These are phyloP conservation scores for Argyresthia goedartella DNA, from an alignment of 2,888 invertebrate genomes.

Conservation along the genomic window DNA sequence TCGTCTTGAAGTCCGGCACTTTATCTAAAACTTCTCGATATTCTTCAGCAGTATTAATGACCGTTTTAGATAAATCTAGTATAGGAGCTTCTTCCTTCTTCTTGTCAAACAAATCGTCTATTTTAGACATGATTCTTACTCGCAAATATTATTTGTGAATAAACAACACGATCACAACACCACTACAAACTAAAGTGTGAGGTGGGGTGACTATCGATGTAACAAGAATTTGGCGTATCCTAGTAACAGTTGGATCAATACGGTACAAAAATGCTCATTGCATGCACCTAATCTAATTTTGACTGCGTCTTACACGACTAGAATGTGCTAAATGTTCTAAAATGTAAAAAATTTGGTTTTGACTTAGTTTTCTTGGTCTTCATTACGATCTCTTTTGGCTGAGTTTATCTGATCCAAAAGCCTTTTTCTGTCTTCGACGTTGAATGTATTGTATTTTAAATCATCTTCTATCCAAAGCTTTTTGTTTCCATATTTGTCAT, in stretches of 20 bases:
- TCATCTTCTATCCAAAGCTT: conserved; percentile 58
- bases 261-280: not conserved
- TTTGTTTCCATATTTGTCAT: conserved; percentile 65
- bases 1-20: conserved; percentile 91
- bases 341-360: conserved; percentile 25
- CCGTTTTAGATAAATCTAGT: conserved; percentile 85
- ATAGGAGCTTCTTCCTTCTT: conserved; percentile 89
- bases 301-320: conserved; percentile 40
- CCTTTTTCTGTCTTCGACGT: conserved; percentile 49
- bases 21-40: conserved; percentile 86
- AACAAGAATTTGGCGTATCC: conserved; percentile 26
- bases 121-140: conserved; percentile 70
- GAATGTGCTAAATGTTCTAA: conserved; percentile 17
- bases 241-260: conserved; percentile 51
- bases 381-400: conserved; percentile 41
- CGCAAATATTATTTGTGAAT: not conserved
- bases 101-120: conserved; percentile 87
- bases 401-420: conserved; percentile 45
- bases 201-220: conserved; percentile 42
- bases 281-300: conserved; percentile 40
- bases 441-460: conserved; percentile 37
- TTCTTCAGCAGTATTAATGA: conserved; percentile 84
- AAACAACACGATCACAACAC: not conserved
- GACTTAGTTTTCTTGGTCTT: conserved; percentile 34
- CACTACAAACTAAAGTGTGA: not conserved